A percentile compares a stretch with the other conserved stretches of the same genome.
Evolutionary conservation across 2,113 vertebrate species (phyloP).

Genomic region (Xenus cinereus): DNA sequence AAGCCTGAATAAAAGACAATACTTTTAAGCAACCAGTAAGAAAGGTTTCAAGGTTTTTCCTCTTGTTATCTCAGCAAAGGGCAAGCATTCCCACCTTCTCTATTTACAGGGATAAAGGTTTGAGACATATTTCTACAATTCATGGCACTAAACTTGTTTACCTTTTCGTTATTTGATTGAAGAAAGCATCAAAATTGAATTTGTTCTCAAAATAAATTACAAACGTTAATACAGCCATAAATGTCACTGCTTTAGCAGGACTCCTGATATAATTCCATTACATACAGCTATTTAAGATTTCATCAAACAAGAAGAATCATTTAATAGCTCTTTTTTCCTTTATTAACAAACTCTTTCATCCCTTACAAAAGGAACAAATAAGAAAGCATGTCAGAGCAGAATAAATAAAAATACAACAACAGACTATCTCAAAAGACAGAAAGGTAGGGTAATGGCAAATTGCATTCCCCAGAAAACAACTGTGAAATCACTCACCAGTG

Average conservation of each 20-base stretch:
- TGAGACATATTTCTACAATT: background rate
- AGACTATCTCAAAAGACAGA: background rate
- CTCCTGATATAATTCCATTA: slow-evolving; percentile 17
- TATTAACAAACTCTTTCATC: background rate
- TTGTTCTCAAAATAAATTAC: background rate
- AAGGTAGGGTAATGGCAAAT: background rate
- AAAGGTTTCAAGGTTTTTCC: background rate
- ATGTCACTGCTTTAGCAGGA: background rate
- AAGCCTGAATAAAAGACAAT: background rate
- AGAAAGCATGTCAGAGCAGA: background rate
- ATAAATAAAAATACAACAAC: background rate
- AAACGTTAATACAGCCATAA: background rate
- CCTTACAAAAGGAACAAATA: background rate
- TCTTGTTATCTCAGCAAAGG: background rate
- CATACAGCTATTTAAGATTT: background rate
- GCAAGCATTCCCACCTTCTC: background rate
- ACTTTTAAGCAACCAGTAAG: background rate
- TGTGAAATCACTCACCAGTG: background rate
- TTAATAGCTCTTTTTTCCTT: background rate
- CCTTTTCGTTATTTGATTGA: background rate
- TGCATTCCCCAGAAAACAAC: background rate
- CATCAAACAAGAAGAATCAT: background rate
- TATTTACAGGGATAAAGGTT: background rate
- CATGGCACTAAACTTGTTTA: background rate
- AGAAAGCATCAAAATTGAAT: background rate